Conservation (phyloP, 1,140 invertebrate species). For the Musca domestica region DNA sequence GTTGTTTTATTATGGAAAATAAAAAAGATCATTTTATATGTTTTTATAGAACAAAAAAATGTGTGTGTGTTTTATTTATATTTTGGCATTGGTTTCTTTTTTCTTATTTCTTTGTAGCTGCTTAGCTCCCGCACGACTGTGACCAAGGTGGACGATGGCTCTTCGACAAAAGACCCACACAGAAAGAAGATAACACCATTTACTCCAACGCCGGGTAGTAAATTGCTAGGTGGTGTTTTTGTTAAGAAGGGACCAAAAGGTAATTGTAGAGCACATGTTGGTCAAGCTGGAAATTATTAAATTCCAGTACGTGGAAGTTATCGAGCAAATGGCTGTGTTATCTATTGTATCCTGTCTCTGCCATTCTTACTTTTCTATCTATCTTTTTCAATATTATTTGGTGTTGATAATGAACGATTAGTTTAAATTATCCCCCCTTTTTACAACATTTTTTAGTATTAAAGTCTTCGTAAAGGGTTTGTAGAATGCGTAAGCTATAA, state of each 20-base stretch:
- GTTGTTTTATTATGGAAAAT: not conserved
- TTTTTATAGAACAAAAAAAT: conserved; percentile 5
- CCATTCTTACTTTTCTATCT: no score
- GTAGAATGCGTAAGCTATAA: no score
- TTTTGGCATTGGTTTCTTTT: not conserved
- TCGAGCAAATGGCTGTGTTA: no score
- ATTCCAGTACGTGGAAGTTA: no score
- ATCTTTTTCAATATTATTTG: no score
- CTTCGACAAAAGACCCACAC: conserved; percentile 23
- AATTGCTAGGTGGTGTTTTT: conserved; percentile 47
- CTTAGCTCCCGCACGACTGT: conserved; percentile 33
- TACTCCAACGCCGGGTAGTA: conserved; percentile 46
- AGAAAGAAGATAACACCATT: conserved; percentile 47
- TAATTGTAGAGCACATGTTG: conserved; percentile 26
- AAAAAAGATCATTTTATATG: conserved; percentile 15
- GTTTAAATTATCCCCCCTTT: no score
- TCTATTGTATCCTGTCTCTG: no score
- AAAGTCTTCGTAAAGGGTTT: no score
- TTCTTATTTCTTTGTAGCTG: conserved; percentile 34
- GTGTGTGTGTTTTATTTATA: not conserved
- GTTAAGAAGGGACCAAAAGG: conserved; percentile 46
- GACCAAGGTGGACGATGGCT: conserved; percentile 28
- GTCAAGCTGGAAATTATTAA: no score
- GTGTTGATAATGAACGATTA: no score
- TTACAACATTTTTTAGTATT: no score